Evolutionary conservation across 2,113 vertebrate species (phyloP).

Genomic region (Bambusicola thoracicus): DNA sequence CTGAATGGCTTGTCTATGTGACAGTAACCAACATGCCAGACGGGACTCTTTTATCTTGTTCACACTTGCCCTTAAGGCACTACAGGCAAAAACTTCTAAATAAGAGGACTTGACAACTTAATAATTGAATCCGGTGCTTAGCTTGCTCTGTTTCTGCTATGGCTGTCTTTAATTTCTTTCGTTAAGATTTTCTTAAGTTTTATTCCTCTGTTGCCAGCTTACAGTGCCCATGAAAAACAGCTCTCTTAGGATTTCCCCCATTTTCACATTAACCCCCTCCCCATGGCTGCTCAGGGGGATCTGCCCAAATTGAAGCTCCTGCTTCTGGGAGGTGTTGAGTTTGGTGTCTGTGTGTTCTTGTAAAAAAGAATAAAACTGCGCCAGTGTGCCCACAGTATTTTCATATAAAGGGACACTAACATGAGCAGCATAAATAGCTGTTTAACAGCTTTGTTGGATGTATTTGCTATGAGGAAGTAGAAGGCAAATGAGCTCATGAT

Average conservation of each 20-base stretch:
- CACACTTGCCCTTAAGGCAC: neutral
- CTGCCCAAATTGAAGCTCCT: neutral
- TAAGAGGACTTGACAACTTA: slow-evolving; percentile 11
- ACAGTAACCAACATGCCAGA: neutral
- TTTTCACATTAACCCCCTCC: neutral
- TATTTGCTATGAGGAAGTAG: neutral
- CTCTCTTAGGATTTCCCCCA: neutral
- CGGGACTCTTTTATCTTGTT: neutral
- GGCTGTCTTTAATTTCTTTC: neutral
- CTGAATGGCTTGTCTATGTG: neutral
- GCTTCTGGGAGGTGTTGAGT: neutral
- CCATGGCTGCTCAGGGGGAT: neutral
- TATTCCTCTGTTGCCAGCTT: neutral
- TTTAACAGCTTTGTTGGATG: neutral
- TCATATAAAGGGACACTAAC: neutral
- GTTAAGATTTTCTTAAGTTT: neutral
- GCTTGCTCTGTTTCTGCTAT: neutral
- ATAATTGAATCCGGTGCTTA: neutral
- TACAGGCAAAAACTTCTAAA: neutral
- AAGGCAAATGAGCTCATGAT: neutral
- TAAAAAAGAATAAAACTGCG: neutral
- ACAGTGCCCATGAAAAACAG: neutral
- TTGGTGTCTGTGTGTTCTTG: neutral
- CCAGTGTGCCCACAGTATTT: neutral
- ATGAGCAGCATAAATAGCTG: neutral